Evolutionary conservation across 2,888 invertebrate genomes (phyloP).

Genomic region (Nasonia oneida): DNA sequence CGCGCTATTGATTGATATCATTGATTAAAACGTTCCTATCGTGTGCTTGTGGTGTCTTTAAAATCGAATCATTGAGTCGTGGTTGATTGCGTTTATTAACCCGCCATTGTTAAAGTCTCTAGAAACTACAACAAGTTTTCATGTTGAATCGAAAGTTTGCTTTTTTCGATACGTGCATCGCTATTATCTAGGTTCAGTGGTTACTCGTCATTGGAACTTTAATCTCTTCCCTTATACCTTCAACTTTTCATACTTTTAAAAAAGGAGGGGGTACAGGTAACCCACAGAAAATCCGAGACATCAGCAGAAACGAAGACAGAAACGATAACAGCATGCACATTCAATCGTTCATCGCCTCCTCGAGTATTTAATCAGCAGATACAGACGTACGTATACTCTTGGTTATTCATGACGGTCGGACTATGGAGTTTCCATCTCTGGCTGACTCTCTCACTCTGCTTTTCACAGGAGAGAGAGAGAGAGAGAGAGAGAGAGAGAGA

Average conservation of each 20-base stretch:
- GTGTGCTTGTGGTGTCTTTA: not conserved
- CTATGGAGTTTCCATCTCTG: slow-evolving; percentile 67
- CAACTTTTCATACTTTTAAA: too few species aligned
- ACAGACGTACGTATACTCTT: slow-evolving; percentile 66
- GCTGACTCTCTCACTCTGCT: not conserved
- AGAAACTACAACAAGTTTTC: too few species aligned
- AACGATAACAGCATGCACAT: not conserved
- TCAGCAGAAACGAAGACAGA: not conserved
- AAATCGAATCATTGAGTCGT: not conserved
- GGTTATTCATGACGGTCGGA: slow-evolving; percentile 78
- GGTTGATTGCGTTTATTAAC: not conserved
- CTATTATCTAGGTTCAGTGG: too few species aligned
- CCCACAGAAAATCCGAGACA: not conserved
- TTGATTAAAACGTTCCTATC: not conserved
- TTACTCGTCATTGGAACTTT: too few species aligned
- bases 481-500: not conserved
- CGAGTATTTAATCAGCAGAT: slow-evolving; percentile 74
- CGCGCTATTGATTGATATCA: not conserved
- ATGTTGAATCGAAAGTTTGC: too few species aligned
- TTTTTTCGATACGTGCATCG: too few species aligned
- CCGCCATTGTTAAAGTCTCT: too few species aligned
- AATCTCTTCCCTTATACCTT: too few species aligned
- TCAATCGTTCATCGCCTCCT: slow-evolving; percentile 42
- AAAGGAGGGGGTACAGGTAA: not conserved
- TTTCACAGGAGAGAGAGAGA: slow-evolving; percentile 34